A percentile compares a stretch with the other conserved stretches of the same genome.
These are phyloP conservation scores for Noturus placidus DNA, from an alignment of 2,113 vertebrate genomes.

Conservation along the genomic window DNA sequence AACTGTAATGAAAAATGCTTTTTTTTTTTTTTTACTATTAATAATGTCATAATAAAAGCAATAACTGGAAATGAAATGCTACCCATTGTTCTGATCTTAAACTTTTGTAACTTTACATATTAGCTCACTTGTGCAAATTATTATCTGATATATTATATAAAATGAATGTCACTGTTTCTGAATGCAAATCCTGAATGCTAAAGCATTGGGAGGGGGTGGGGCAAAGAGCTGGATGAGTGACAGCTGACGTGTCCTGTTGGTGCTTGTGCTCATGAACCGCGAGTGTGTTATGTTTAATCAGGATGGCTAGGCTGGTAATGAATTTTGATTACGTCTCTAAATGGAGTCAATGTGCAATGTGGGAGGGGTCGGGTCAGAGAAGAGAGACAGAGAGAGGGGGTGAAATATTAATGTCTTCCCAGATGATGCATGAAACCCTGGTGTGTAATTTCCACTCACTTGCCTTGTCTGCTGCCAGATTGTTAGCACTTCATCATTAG, in stretches of 20 bases:
- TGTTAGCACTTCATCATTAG: slow-evolving; percentile 99
- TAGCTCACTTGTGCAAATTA: not conserved
- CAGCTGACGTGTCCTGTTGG: slow-evolving; percentile 61
- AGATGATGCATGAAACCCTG: slow-evolving; percentile 99
- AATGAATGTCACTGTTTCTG: slow-evolving; percentile 10
- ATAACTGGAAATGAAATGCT: not conserved
- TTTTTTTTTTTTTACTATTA: not conserved
- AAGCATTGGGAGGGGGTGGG: slow-evolving; percentile 28
- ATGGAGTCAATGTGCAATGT: slow-evolving; percentile 71
- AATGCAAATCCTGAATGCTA: slow-evolving; percentile 23
- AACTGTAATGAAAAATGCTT: not conserved
- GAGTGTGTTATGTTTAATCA: slow-evolving; percentile 98
- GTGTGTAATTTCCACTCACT: slow-evolving; percentile 95
- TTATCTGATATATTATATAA: not conserved
- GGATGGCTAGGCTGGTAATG: slow-evolving; percentile 94
- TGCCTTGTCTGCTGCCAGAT: slow-evolving; percentile 95
- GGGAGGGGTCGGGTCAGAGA: slow-evolving; percentile 45
- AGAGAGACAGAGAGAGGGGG: slow-evolving; percentile 35
- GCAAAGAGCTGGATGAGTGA: slow-evolving; percentile 55
- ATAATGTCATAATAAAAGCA: not conserved
- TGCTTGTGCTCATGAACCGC: slow-evolving; percentile 70
- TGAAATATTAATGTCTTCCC: slow-evolving; percentile 97
- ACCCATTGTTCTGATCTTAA: not conserved
- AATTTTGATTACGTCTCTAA: slow-evolving; percentile 99
- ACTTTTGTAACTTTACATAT: not conserved